phyloP scores from a whole-genome alignment of 1,140 invertebrate genomes.

The Fragariocoptes setiger region DNA sequence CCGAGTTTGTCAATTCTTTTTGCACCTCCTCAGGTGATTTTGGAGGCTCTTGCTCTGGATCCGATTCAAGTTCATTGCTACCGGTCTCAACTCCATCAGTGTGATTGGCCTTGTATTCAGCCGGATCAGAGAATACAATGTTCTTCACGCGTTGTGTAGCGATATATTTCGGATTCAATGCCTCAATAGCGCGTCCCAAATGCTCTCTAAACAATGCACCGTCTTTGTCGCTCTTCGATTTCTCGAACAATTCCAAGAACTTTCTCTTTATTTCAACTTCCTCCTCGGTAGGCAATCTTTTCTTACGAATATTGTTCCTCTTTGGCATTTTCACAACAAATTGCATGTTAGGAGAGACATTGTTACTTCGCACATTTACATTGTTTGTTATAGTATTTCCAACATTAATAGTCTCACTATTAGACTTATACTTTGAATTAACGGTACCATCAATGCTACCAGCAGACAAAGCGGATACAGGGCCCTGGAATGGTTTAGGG shows the following conservation, averaged over 20 bases:
- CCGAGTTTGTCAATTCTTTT: no score
- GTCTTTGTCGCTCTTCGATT: neutral
- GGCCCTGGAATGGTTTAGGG: no score
- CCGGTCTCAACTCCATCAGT: no score
- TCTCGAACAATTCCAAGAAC: neutral
- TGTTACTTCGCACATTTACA: neutral
- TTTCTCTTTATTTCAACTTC: neutral
- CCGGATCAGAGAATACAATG: neutral
- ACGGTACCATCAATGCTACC: no score
- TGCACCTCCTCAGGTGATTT: no score
- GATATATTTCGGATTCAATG: neutral
- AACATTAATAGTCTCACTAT: neutral
- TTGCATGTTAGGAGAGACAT: neutral
- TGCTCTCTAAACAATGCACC: neutral
- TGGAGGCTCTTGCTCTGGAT: no score
- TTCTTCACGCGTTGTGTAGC: neutral
- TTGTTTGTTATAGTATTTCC: neutral
- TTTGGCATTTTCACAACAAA: neutral
- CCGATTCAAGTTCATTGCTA: no score
- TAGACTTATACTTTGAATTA: no score
- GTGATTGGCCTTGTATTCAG: no score
- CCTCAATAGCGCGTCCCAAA: neutral
- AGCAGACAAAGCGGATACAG: no score
- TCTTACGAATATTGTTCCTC: neutral
- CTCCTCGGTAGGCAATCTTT: neutral